Conservation (phyloP, 2,888 invertebrate genomes). For the Sinelater perroti region DNA sequence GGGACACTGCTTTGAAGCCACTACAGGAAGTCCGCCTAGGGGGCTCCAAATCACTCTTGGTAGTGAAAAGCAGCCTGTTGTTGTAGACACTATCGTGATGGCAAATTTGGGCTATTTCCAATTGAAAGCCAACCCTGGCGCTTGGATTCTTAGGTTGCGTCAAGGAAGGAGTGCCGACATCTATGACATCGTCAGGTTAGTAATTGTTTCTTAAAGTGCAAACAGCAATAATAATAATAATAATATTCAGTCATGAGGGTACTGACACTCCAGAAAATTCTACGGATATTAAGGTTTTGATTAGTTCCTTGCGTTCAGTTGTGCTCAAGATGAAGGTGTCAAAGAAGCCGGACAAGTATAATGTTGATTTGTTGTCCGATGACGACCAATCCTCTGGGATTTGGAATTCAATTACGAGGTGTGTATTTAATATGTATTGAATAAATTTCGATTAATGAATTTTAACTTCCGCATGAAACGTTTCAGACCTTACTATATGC, state of each 20-base stretch:
- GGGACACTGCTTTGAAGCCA: conserved; percentile 95
- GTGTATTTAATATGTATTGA: conserved; percentile 24
- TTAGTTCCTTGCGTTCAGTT: conserved; percentile 86
- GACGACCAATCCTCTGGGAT: conserved; percentile 79
- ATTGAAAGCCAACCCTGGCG: conserved; percentile 96
- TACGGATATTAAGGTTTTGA: conserved; percentile 78
- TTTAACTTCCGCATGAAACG: conserved; percentile 2
- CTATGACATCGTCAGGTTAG: conserved; percentile 84
- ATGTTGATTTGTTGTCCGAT: conserved; percentile 87
- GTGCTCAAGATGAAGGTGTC: conserved; percentile 90
- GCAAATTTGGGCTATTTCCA: conserved; percentile 99
- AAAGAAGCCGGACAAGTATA: conserved; percentile 89
- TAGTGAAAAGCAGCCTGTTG: conserved; percentile 77
- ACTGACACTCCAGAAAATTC: conserved; percentile 77
- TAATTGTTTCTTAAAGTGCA: too few relatives aligned
- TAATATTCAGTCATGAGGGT: conserved; percentile 77
- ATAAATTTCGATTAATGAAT: neutral
- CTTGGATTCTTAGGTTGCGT: conserved; percentile 88
- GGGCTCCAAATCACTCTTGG: conserved; percentile 97
- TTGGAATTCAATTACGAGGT: conserved; percentile 96
- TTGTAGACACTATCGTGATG: conserved; percentile 99
- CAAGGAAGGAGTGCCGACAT: conserved; percentile 95
- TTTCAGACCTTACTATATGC: conserved; percentile 35
- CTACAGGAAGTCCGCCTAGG: conserved; percentile 91
- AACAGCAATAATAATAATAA: too few relatives aligned